phyloP scores from a whole-genome alignment of 2,113 vertebrate genomes.

The Oceanites oceanicus region DNA sequence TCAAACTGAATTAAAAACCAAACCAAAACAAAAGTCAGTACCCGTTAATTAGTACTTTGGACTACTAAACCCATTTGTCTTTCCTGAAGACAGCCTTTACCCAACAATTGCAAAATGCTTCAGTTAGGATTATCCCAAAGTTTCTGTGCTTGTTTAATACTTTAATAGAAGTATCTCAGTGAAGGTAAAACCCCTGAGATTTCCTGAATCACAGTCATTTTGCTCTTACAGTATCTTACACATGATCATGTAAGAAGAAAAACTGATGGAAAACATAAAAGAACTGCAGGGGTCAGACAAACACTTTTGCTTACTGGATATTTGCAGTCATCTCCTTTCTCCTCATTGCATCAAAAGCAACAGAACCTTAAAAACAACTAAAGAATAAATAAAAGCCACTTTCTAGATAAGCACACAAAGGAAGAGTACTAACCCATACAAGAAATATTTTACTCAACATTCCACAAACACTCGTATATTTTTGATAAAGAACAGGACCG shows the following conservation, averaged over 20 bases:
- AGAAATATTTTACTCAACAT: neutral
- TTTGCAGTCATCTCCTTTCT: neutral
- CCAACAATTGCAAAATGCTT: neutral
- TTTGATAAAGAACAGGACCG: neutral
- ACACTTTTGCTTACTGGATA: neutral
- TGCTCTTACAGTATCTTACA: neutral
- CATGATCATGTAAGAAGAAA: neutral
- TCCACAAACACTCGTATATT: neutral
- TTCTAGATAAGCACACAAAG: neutral
- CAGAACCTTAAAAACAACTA: neutral
- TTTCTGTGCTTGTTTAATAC: neutral
- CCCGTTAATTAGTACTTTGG: neutral
- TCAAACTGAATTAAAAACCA: conserved; percentile 11
- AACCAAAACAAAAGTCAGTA: neutral
- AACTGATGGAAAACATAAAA: neutral
- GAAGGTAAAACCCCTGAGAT: neutral
- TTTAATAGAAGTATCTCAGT: neutral
- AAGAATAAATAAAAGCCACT: neutral
- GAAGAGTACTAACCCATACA: neutral
- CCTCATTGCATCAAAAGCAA: neutral
- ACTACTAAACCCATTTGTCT: conserved; percentile 7
- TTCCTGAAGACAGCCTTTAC: neutral
- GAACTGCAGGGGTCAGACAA: neutral
- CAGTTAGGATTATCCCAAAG: neutral
- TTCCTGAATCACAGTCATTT: neutral